Base-by-base conservation (phyloP, 2,888 invertebrate genomes). In the Epiblema foenella region DNA sequence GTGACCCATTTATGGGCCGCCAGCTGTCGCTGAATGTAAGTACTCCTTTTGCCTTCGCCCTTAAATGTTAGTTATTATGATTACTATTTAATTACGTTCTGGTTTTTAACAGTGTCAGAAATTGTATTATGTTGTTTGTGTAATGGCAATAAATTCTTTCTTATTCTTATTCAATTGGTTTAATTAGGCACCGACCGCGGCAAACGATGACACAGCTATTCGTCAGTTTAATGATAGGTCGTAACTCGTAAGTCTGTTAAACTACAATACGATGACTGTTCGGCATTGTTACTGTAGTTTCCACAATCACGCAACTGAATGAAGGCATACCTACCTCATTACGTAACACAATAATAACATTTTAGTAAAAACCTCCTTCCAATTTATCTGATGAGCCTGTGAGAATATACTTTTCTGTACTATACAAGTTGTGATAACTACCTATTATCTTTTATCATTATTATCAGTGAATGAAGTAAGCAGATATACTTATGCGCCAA, bases 221-320 rank as follows among this genome's bases (percentile, higher is more conserved):
- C 59, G 52, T 65, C 59, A 52, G 29, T 59, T 57, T 58, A 51
- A 51, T 37, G 56, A 65, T 58, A 63, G 39, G 39, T 65, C 58
- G 63, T 33, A 42, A 49, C 15, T 58, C 33, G 52, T 18, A 42
- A 46, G 67, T 37, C 20, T 39, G 37, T 24, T 51, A 59, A 69
- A 70, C 51, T 65, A 64, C 64, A 69, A 58, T 69, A 59, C 65
- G 64, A 65, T 70, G 69, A 70, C 69, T 70, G 59, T 65, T 70
- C 18, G 29, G 63, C 51, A 57, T 57, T 69, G 69, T 69, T 42
- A 64, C 5, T 52, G 69, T 64, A 64, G 59, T 65, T 65, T 65
- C 65, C 65, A 70, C 64, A 59, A 69, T 52, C 49, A 69, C 64
- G 54, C 62, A 59, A 72, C 65, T 42, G 65, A 65, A 73, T 56